Conservation (phyloP, 2,113 vertebrate species). For the Hemiprocne comata region DNA sequence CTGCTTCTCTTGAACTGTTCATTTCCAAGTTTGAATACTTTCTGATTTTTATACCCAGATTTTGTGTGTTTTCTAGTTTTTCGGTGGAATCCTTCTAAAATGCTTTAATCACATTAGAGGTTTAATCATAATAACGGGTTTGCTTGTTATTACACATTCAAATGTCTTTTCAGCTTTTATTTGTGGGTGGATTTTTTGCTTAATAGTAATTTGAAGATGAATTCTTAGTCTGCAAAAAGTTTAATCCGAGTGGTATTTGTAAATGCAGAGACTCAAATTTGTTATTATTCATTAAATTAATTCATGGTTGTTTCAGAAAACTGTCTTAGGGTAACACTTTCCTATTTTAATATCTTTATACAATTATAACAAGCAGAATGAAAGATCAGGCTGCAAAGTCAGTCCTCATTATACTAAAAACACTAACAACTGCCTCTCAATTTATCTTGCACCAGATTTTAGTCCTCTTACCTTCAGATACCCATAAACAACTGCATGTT, state of each 20-base stretch:
- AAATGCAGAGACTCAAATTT: not conserved
- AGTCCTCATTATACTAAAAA: not conserved
- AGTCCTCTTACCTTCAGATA: not conserved
- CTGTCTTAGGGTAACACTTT: not conserved
- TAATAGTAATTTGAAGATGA: not conserved
- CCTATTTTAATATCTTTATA: not conserved
- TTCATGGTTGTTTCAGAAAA: not conserved
- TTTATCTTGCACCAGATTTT: not conserved
- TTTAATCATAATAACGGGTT: not conserved
- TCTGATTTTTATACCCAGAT: not conserved
- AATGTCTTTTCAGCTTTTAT: not conserved
- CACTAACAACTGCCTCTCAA: not conserved
- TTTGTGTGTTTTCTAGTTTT: not conserved
- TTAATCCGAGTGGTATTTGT: not conserved
- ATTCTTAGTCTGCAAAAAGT: not conserved
- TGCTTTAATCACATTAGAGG: not conserved
- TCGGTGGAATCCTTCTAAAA: constrained; percentile 6
- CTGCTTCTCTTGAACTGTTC: not conserved
- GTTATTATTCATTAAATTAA: not conserved
- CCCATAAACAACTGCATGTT: not conserved
- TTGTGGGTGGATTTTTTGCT: not conserved
- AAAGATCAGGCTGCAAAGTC: not conserved
- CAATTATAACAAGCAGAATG: not conserved
- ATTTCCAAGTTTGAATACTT: not conserved
- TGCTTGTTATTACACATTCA: not conserved